Base-by-base conservation (phyloP, 2,888 invertebrate genomes). In the Caenorhabditis sulstoni region DNA sequence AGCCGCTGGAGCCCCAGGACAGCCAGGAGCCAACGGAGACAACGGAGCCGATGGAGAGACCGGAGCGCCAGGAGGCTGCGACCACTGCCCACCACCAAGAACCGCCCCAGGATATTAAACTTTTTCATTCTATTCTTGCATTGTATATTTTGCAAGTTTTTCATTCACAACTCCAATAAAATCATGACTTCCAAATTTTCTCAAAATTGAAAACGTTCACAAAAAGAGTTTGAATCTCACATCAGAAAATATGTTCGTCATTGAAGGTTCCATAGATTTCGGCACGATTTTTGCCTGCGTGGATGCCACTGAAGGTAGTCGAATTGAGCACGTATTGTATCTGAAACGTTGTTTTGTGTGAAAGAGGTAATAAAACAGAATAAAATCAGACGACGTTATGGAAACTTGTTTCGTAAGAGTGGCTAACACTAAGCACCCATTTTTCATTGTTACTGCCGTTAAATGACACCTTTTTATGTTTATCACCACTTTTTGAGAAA, bases 21-120 rank as follows among this genome's bases (percentile, higher is more conserved):
- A 79, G 55, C 79, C 79, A 79, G 79, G 79, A 79, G 70, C 68
- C 59, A 66, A 73, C 64, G 79, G 79, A 74, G 66, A 76, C 80
- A 75, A 80, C 29, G 80, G 80, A 80, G 70, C 83, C 53, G 82
- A 84, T 53, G 87, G 87, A 81, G 74, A 81, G 52, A 80, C 84
- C 39, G 87, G 87, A 70, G 73, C 71, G 64, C 83, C 79, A 67
- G 87, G 86, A 79, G 81, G 82, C 61, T 85, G 85, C 85, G 83
- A 85, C 68, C 85, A 86, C 81, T 86, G 85, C 83, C 84, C 85
- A 68, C 85, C 85, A 70, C 85, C 84, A 71, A 75, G 86, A 57
- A 86, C 86, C 53, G 84, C 85, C 39, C 85, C 86, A 70, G 86
- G 86, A 79, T 86, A 86, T 80, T 80, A 80, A 79, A 14, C 8